Base-by-base conservation (phyloP, 2,888 invertebrate species). In the Alcis repandata region DNA sequence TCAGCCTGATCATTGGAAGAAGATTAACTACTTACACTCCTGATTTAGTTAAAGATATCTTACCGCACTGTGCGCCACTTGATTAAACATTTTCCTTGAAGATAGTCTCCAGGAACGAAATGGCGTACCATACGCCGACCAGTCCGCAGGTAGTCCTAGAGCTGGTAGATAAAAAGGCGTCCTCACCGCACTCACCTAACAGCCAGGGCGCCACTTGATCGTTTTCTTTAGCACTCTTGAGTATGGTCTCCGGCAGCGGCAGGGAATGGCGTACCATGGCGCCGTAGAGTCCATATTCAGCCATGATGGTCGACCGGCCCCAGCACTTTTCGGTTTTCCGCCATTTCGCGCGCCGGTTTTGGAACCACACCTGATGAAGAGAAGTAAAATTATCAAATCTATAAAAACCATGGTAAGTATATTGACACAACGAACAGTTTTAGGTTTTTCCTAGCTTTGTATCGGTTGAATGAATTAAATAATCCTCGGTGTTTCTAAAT, bases 291-390 rank as follows among this genome's bases (percentile, higher is more conserved):
- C 99, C 99, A 87, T 99, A 99, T 92, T 99, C 99, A 73, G 99
- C 99, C 99, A 99, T 99, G 86, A 99, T 99, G 78, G 99, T 99
- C 85, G 98, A 98, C 80, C 98, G 95, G 52, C 99, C 99, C 99
- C 99, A 99, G 78, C 99, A 99, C 88, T 99, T 99, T 94, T 99
- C 99, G 59, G 99, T 99, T 92, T 99, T 99, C 70, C 99, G 96
- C 99, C 99, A 99, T 88, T 99, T 99, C 81, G 99, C 99, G 48
- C 99, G 95, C 27, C 99, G 95, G 92, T 99, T 99, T 94, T 98
- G 98, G 92, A 98, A 99, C 99, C 99, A 99, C 60, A 99, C 99
- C 99, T 99, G 94, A 11, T 57, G 43, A 32, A 49, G 43, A 46
- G 20, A 56, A 52, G 40, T 53, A 19, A 60, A 54, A 64, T 67